phyloP scores from a whole-genome alignment of 1,140 invertebrate genomes.

The Drosophila truncata region DNA sequence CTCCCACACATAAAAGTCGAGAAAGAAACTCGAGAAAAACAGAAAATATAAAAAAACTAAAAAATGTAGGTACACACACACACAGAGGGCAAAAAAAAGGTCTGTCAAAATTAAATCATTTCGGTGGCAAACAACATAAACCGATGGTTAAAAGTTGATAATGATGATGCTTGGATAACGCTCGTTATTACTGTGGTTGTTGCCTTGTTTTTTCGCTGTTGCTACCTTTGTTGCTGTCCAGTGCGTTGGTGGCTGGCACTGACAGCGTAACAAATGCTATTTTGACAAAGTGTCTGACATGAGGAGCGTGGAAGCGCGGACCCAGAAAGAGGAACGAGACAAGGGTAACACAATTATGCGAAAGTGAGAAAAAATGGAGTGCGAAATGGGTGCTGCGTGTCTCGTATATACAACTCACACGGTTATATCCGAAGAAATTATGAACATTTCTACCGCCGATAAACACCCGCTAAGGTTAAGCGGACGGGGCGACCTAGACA shows the following conservation, averaged over 20 bases:
- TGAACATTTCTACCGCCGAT: conserved; percentile 68
- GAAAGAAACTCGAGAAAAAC: conserved; percentile 72
- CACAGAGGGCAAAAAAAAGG: conserved; percentile 54
- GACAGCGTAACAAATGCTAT: conserved; percentile 83
- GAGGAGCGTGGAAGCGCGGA: conserved; percentile 77
- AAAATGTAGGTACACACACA: conserved; percentile 26
- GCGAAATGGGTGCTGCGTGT: conserved; percentile 68
- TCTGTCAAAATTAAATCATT: conserved; percentile 84
- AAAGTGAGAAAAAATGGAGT: conserved; percentile 75
- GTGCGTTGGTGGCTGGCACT: conserved; percentile 81
- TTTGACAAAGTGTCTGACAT: conserved; percentile 84
- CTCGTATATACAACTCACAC: conserved; percentile 9
- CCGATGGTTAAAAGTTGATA: conserved; percentile 84
- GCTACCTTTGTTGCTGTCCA: conserved; percentile 65
- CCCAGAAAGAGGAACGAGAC: conserved; percentile 40
- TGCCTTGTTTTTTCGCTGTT: conserved; percentile 41
- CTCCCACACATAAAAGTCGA: conserved; percentile 82
- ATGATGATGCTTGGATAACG: conserved; percentile 83
- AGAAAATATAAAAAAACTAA: neutral
- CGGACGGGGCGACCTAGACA: conserved; percentile 28
- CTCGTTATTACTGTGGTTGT: conserved; percentile 76
- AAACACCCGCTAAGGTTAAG: conserved; percentile 59
- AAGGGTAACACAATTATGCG: conserved; percentile 59
- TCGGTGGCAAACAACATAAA: conserved; percentile 83
- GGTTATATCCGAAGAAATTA: conserved; percentile 26